Evolutionary conservation across 1,140 invertebrate genomes (phyloP), one percentile per base, ranked within the genome.

Genomic region (Hydropsyche tenuis): DNA sequence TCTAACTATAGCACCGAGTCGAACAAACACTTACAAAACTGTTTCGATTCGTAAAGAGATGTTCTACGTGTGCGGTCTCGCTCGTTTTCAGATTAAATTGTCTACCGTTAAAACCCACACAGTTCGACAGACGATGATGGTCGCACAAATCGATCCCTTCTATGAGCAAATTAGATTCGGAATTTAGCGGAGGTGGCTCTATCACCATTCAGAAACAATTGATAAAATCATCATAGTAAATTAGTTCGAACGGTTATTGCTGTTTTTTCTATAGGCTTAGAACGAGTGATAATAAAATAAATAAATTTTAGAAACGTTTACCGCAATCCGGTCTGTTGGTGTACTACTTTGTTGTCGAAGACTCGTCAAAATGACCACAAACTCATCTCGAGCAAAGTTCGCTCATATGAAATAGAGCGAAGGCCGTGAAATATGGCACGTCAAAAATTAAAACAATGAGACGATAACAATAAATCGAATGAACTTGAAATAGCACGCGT

Each of bases 51-150:
- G 45, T 73, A 69, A 37, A 73, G 69, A 63, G 73, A 37, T 71
- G 63, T 76, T 73, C 75, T n/a, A 70, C 64, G 75, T 73, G 75
- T 76, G 75, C 25, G 75, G 75, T 76, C 75, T 45, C 12, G 30
- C 42, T 27, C 48, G 68, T 73, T 76, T 73, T 22, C 62, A 73
- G 75, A 76, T 76, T 76, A 76, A 73, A 76, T 73, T 73, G 75
- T 76, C 72, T 53, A 76, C 48, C 20, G 64, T 53, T 53, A 43
- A 69, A 68, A 72, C 75, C 75, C 72, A 76, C 75, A 60, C 69
- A 46, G 9, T 73, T 73, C 63, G 42, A 68, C 70, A 37, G 65
- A 68, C 30, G 60, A 43, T 53, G 48, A 53, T 53, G 9, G 46
- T 63, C 45, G 72, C 72, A 66, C 64, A 73, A 65, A 22, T 73